Evolutionary conservation across 1,140 invertebrate genomes (phyloP), one percentile per base, ranked within the genome.

Genomic region (Parapsyche elsis): DNA sequence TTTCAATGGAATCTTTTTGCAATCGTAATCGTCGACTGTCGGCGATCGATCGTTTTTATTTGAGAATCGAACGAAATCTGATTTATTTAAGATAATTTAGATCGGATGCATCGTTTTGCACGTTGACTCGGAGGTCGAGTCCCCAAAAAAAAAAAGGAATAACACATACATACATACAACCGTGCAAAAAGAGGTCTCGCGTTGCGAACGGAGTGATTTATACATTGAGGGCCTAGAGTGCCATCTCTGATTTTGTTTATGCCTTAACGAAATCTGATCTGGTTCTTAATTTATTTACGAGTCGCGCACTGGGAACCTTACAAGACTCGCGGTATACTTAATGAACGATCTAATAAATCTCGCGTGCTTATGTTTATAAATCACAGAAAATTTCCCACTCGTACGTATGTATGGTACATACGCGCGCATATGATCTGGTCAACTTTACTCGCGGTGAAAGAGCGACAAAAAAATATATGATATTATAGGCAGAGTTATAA

Each of bases 181-280:
- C 14, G 61, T 23, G 61, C 24, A 67, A 67, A 67, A 67, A 53
- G 49, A 14, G 49, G 4, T 5, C 10, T 16, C 10, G 16, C 49
- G 49, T 12, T 53, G 49, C 7, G 45, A 77, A 19, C 57, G 23
- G 9, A 9, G 57, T 79, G 67, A 77, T 59, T 80, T 83, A 83
- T 83, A 61, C 75, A 71, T 73, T 74, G 16, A 76, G 57, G 71
- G 44, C 49, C 71, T 78, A 80, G 71, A 73, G 76, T 83, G 79
- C 76, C 81, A 83, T 83, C 81, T 78, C 71, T 80, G 81, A 80
- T 82, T 83, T 83, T 78, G 76, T 83, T 83, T 83, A 83, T 80
- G 81, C 80, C 79, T 75, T 78, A 75, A 59, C 46, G 81, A 83
- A 83, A 83, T 83, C 79, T 80, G 76, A 83, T 83, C 81, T 83